A percentile compares a stretch with the other conserved stretches of the same genome.
phyloP scores from a whole-genome alignment of 2,113 vertebrate species.

The Psammodynastes pulverulentus region DNA sequence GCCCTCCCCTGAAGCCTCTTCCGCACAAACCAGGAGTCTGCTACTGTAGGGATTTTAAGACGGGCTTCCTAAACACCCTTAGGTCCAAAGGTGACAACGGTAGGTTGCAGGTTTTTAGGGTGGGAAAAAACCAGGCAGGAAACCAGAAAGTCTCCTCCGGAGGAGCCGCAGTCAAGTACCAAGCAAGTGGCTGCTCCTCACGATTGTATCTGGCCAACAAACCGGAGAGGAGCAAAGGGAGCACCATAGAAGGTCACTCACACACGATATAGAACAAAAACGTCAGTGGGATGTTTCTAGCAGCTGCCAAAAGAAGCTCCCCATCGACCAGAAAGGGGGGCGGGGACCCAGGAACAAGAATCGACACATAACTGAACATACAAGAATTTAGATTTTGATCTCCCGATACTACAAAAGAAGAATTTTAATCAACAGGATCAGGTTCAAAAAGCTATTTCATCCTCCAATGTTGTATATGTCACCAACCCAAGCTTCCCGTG shows the following conservation, averaged over 20 bases:
- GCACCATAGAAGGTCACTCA: accelerated
- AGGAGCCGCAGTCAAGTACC: background rate
- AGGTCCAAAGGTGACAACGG: background rate
- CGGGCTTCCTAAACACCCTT: background rate
- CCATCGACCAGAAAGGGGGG: background rate
- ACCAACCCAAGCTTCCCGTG: background rate
- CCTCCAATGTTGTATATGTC: background rate
- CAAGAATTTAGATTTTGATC: background rate
- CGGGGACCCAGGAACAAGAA: background rate
- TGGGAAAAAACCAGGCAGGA: background rate
- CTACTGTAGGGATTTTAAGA: background rate
- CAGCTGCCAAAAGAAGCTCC: background rate
- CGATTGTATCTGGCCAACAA: background rate
- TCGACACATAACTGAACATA: background rate
- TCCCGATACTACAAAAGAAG: background rate
- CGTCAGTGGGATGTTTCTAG: background rate
- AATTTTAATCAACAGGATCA: background rate
- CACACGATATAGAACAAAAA: background rate
- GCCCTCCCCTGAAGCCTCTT: accelerated
- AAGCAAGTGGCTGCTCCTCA: background rate
- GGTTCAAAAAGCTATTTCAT: background rate
- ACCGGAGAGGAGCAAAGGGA: background rate
- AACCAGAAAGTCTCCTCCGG: accelerated
- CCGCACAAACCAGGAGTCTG: accelerated
- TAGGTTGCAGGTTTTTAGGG: background rate